These are phyloP conservation scores for Campylorhamphus procurvoides DNA, from an alignment of 2,113 vertebrate genomes.

Conservation along the genomic window DNA sequence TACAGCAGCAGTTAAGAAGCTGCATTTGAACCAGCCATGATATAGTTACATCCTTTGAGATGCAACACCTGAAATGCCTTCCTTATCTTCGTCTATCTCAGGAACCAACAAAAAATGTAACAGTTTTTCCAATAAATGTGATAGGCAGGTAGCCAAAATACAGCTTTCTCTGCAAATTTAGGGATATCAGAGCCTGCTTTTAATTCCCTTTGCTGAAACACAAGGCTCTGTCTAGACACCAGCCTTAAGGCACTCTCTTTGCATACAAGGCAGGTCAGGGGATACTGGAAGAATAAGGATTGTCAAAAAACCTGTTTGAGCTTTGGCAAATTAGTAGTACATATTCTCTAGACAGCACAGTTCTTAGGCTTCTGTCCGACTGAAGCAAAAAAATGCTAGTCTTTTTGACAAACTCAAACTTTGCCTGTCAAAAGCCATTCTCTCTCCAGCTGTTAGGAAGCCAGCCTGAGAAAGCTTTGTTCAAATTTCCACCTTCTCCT, in stretches of 20 bases:
- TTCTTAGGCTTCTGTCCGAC: not conserved
- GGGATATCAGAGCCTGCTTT: not conserved
- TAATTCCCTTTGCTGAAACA: not conserved
- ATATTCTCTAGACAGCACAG: not conserved
- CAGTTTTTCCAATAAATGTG: not conserved
- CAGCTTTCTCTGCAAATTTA: not conserved
- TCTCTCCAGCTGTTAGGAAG: not conserved
- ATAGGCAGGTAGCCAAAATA: not conserved
- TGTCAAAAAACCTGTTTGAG: slow-evolving; percentile 53
- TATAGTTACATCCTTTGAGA: not conserved
- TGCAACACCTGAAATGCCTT: not conserved
- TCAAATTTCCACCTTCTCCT: not conserved
- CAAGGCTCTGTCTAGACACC: slow-evolving; percentile 38
- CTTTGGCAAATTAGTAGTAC: slow-evolving; percentile 20
- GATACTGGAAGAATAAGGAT: not conserved
- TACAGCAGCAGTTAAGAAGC: not conserved
- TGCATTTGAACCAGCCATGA: not conserved
- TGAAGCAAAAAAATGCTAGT: not conserved
- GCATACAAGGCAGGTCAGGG: not conserved
- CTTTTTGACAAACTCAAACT: not conserved
- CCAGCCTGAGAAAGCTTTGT: not conserved
- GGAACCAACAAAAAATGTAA: not conserved
- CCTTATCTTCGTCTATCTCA: not conserved
- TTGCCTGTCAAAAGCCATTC: slow-evolving; percentile 6
- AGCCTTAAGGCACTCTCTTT: slow-evolving; percentile 28